phyloP scores from a whole-genome alignment of 2,888 invertebrate species.

The Lampropteryx suffumata region DNA sequence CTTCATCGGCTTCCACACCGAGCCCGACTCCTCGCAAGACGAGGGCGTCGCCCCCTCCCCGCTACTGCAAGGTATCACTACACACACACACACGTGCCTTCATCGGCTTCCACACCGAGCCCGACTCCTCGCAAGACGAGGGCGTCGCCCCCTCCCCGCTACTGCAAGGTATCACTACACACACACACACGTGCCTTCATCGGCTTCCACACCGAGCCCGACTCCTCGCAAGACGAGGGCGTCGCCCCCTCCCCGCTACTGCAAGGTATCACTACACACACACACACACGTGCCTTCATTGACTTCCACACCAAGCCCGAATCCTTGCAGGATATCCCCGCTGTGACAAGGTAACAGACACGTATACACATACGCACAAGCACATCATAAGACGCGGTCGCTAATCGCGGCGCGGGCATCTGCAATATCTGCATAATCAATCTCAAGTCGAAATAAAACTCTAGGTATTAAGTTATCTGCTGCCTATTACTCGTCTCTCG shows the following conservation, averaged over 20 bases:
- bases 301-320: constrained; percentile 89
- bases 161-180: constrained; percentile 61
- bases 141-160: constrained; percentile 67
- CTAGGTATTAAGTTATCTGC: too few species aligned
- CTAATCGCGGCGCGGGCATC: too few species aligned
- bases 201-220: constrained; percentile 89
- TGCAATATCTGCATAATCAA: too few species aligned
- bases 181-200: constrained; percentile 95
- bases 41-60: constrained; percentile 67
- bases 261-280: too few species aligned
- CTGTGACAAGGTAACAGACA: constrained; percentile 76
- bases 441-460: too few species aligned
- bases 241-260: constrained; percentile 69
- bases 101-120: constrained; percentile 90
- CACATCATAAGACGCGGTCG: too few species aligned
- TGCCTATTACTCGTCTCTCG: too few species aligned
- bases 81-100: too few species aligned
- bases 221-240: constrained; percentile 82
- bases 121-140: constrained; percentile 84
- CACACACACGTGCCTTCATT: constrained; percentile 94
- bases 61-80: constrained; percentile 64
- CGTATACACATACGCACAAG: too few species aligned
- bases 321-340: constrained; percentile 82
- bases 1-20: constrained; percentile 92
- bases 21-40: constrained; percentile 84